Percentiles rank a stretch among this genome's conserved stretches.
These are phyloP conservation scores for Mormyrus lacerda DNA, from an alignment of 2,113 vertebrate genomes.

Conservation along the genomic window DNA sequence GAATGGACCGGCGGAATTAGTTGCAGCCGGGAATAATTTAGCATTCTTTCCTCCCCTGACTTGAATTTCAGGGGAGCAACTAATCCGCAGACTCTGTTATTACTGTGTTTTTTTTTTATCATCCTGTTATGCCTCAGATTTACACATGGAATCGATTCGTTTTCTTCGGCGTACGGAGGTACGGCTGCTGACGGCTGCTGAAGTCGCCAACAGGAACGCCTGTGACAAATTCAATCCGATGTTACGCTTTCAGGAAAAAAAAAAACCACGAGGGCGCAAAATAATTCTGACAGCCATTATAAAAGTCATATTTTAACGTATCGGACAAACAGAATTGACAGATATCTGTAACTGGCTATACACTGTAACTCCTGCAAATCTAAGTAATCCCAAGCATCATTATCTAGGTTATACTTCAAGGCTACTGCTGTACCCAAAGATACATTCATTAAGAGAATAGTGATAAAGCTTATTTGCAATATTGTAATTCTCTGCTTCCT, in stretches of 20 bases:
- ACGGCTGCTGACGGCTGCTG: not conserved
- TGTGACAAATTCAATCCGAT: not conserved
- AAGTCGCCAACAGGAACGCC: not conserved
- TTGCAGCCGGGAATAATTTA: not conserved
- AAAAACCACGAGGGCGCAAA: not conserved
- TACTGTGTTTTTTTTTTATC: not conserved
- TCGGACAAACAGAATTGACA: not conserved
- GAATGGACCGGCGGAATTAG: not conserved
- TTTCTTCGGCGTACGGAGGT: not conserved
- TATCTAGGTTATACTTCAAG: not conserved
- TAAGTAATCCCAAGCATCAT: not conserved
- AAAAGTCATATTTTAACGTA: not conserved
- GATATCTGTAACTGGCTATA: not conserved
- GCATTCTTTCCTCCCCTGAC: not conserved
- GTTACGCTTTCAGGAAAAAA: not conserved
- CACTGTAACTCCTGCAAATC: not conserved
- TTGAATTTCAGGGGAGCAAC: not conserved
- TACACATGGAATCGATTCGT: not conserved
- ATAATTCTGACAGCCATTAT: not conserved
- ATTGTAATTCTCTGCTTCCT: not conserved
- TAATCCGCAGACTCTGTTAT: not conserved
- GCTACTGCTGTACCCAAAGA: not conserved
- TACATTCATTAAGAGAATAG: not conserved
- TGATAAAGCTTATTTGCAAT: not conserved
- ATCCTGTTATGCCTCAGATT: not conserved